These are phyloP conservation scores for Rynchops niger DNA, from an alignment of 2,113 vertebrate species.

Conservation along the genomic window DNA sequence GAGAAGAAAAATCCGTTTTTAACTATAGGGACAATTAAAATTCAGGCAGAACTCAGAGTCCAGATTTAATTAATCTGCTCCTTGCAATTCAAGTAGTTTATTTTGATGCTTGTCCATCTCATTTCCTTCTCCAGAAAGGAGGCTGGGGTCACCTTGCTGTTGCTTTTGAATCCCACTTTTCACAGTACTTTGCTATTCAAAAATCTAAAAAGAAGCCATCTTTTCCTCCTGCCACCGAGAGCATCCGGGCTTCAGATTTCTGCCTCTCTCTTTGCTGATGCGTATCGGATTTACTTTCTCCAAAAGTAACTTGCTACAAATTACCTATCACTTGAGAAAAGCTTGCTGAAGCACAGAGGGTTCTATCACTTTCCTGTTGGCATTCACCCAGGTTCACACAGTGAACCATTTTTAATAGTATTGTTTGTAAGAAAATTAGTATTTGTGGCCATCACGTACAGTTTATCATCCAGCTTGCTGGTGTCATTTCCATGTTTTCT, in stretches of 20 bases:
- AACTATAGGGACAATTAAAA: not conserved
- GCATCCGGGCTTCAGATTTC: not conserved
- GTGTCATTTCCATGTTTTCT: not conserved
- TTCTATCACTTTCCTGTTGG: not conserved
- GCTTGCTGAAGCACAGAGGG: not conserved
- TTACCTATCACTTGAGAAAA: not conserved
- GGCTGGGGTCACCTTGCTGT: not conserved
- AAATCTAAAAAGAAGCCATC: not conserved
- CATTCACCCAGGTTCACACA: not conserved
- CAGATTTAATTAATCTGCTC: not conserved
- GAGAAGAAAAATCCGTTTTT: not conserved
- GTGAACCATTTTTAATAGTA: not conserved
- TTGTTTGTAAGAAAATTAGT: not conserved
- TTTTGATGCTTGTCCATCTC: not conserved
- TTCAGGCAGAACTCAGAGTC: not conserved
- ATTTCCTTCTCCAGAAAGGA: not conserved
- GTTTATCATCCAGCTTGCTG: not conserved
- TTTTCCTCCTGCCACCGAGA: not conserved
- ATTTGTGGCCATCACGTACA: not conserved
- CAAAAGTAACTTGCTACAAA: not conserved
- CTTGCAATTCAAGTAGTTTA: not conserved
- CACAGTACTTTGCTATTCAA: not conserved
- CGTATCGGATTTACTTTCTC: not conserved
- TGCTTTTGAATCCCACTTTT: not conserved
- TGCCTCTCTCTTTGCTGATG: not conserved